Percentiles rank a stretch among this genome's conserved stretches.
phyloP scores from a whole-genome alignment of 2,797 vertebrate species.

The Apogon hyalosoma region DNA sequence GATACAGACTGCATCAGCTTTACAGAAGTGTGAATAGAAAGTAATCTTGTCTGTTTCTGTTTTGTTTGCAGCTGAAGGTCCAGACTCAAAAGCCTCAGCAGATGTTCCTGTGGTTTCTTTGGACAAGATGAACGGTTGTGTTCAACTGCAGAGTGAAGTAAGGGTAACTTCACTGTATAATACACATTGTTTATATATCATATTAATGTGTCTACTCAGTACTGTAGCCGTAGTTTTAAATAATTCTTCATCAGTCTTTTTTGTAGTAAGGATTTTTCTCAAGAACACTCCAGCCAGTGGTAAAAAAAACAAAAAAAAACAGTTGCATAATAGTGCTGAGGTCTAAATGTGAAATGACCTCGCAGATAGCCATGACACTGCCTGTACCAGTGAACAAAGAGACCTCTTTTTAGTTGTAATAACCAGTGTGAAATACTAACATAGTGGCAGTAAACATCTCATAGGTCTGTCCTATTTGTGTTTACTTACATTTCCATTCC shows the following conservation, averaged over 20 bases:
- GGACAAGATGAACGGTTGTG: conserved; percentile 39
- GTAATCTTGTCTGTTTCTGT: conserved; percentile 25
- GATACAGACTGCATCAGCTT: neutral
- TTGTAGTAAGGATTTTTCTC: no score
- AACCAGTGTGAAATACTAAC: conserved; percentile 1
- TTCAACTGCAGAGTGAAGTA: conserved; percentile 68
- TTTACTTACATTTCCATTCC: neutral
- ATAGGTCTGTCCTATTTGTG: neutral
- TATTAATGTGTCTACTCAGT: no score
- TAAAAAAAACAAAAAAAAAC: neutral
- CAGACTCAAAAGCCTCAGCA: conserved; percentile 32
- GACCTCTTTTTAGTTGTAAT: neutral
- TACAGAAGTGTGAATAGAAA: conserved; percentile 51
- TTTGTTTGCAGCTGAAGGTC: conserved; percentile 48
- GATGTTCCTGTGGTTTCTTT: conserved; percentile 25
- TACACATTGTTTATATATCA: neutral
- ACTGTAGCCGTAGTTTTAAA: no score
- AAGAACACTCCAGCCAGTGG: neutral
- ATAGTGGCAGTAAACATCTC: neutral
- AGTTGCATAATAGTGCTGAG: neutral
- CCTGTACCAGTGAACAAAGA: conserved; percentile 7
- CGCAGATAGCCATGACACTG: neutral
- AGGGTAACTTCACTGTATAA: neutral
- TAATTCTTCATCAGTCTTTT: no score
- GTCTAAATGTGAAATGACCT: neutral